These are phyloP conservation scores for Bombus affinis DNA, from an alignment of 1,140 invertebrate species.

Conservation along the genomic window DNA sequence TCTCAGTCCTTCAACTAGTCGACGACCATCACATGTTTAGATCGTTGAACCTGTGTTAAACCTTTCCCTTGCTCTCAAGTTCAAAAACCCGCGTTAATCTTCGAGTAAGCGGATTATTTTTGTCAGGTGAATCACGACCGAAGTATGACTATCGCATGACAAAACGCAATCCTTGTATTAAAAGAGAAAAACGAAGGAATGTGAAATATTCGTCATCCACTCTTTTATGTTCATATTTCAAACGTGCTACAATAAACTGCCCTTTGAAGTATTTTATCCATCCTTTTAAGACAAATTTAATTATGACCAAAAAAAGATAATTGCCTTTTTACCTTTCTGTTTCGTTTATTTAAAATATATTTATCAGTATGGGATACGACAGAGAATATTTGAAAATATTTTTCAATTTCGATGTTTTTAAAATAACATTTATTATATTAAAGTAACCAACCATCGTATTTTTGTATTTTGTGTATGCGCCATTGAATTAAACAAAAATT, in stretches of 20 bases:
- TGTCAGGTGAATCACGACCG: conserved; percentile 3
- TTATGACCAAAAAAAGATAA: too few species aligned
- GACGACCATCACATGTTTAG: conserved; percentile 19
- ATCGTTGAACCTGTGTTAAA: conserved; percentile 54
- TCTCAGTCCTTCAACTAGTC: background rate
- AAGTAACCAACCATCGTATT: background rate
- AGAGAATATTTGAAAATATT: too few species aligned
- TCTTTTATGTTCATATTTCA: background rate
- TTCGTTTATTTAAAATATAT: too few species aligned
- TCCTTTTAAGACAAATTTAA: too few species aligned
- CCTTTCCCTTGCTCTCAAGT: conserved; percentile 30
- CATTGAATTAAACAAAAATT: background rate
- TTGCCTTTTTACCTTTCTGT: too few species aligned
- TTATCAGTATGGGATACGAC: too few species aligned
- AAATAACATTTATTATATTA: background rate
- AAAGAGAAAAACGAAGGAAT: background rate
- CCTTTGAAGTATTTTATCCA: too few species aligned
- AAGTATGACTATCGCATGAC: background rate
- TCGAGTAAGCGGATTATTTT: conserved; percentile 20
- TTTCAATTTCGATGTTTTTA: too few species aligned
- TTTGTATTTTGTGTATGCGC: background rate
- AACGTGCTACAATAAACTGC: too few species aligned
- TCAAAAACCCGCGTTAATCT: conserved; percentile 25
- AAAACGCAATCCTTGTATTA: background rate
- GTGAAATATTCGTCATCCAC: background rate